Conservation (phyloP, 1,140 invertebrate genomes). For the Ceratoteleas bidentatus region DNA sequence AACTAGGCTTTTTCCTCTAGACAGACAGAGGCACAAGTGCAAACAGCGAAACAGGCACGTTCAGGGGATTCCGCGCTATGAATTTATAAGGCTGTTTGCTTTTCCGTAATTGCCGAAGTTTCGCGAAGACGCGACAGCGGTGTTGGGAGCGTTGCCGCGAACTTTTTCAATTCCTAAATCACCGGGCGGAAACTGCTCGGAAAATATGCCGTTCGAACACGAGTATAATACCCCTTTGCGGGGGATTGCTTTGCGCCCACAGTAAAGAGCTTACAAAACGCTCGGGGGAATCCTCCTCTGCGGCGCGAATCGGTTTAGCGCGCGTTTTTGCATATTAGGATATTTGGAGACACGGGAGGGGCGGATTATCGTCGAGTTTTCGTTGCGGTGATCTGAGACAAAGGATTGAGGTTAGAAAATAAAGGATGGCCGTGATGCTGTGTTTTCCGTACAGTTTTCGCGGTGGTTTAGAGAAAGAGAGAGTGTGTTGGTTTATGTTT, state of each 20-base stretch:
- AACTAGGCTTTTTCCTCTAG: too few relatives aligned
- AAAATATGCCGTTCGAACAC: constrained; percentile 64
- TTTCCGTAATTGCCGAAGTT: too few relatives aligned
- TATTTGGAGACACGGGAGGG: constrained; percentile 17
- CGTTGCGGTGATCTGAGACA: constrained; percentile 36
- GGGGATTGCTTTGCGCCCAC: constrained; percentile 35
- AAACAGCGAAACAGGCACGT: too few relatives aligned
- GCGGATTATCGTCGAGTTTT: constrained; percentile 23
- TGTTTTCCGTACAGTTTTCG: too few relatives aligned
- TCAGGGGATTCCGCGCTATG: too few relatives aligned
- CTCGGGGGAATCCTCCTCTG: constrained; percentile 6
- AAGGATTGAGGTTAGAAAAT: constrained; percentile 44
- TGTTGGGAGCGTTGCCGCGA: too few relatives aligned
- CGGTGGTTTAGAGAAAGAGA: too few relatives aligned
- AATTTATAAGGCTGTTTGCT: too few relatives aligned
- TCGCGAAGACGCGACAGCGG: too few relatives aligned
- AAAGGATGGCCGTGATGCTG: neutral
- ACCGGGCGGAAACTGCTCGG: constrained; percentile 55
- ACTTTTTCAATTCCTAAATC: constrained; percentile 75
- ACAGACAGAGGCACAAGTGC: too few relatives aligned
- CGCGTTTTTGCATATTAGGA: constrained; percentile 60
- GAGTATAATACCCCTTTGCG: constrained; percentile 40
- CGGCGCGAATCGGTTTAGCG: constrained; percentile 32
- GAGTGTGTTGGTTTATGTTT: too few relatives aligned
- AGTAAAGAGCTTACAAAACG: constrained; percentile 54